Evolutionary conservation across 2,888 invertebrate genomes (phyloP).

Genomic region (Pogonocherus hispidulus): DNA sequence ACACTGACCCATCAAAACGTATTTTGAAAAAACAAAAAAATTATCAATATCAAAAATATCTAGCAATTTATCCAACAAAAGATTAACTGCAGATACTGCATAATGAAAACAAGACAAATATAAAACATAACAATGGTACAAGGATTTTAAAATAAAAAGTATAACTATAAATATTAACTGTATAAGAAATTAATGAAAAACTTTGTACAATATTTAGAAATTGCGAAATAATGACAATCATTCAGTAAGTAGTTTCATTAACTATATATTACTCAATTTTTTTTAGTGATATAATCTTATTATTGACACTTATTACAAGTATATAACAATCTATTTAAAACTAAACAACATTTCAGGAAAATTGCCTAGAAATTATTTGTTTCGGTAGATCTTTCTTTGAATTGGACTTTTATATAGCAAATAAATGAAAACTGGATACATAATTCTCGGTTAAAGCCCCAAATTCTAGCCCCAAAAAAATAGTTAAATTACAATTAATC

Average conservation of each 20-base stretch:
- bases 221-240: slow-evolving; percentile 12
- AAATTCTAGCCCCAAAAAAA: no score
- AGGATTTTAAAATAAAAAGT: neutral
- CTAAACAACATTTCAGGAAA: neutral
- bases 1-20: no score
- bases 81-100: neutral
- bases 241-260: neutral
- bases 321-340: slow-evolving; percentile 23
- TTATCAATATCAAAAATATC: no score
- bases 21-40: neutral
- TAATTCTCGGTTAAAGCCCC: no score
- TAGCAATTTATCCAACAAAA: no score
- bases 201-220: slow-evolving; percentile 22
- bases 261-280: no score
- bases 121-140: neutral
- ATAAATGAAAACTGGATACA: no score
- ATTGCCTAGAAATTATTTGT: neutral
- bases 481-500: no score
- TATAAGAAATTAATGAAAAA: slow-evolving; percentile 7
- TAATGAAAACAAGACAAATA: neutral
- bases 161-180: slow-evolving; percentile 3
- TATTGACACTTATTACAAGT: slow-evolving; percentile 25
- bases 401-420: no score
- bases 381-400: no score
- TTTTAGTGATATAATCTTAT: slow-evolving; percentile 26